Percentiles rank a stretch among this genome's conserved stretches.
phyloP scores from a whole-genome alignment of 2,888 invertebrate species.

The Romanomermis culicivorax region DNA sequence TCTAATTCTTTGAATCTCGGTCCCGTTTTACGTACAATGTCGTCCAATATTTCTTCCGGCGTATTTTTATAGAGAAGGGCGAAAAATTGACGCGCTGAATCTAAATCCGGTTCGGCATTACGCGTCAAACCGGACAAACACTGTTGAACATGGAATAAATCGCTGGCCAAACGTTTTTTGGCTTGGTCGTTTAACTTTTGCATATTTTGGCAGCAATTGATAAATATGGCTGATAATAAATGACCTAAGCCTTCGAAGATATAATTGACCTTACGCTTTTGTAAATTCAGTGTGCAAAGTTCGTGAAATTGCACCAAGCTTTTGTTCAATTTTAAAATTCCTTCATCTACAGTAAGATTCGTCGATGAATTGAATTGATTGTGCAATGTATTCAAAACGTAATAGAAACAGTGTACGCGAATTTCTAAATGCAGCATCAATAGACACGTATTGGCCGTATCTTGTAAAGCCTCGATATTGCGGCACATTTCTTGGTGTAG shows the following conservation, averaged over 20 bases:
- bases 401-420: conserved; percentile 75
- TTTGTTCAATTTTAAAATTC: conserved; percentile 38
- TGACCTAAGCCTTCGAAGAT: conserved; percentile 43
- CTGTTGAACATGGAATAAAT: conserved; percentile 62
- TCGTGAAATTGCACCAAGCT: conserved; percentile 38
- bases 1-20: conserved; percentile 67
- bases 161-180: conserved; percentile 51
- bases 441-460: conserved; percentile 68
- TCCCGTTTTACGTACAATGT: conserved; percentile 63
- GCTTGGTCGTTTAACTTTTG: conserved; percentile 56
- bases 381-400: conserved; percentile 44
- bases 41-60: conserved; percentile 61
- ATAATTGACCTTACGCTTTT: conserved; percentile 54
- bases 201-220: conserved; percentile 55
- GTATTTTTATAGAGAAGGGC: conserved; percentile 52
- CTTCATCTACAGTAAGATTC: conserved; percentile 22
- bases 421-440: conserved; percentile 78
- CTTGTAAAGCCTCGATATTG: conserved; percentile 34
- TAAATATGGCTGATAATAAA: conserved; percentile 53
- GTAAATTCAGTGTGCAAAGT: conserved; percentile 42
- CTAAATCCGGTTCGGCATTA: conserved; percentile 54
- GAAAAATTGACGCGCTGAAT: conserved; percentile 67
- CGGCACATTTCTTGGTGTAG: conserved; percentile 14
- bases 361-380: conserved; percentile 23
- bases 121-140: conserved; percentile 61